These are phyloP conservation scores for Euclidia mi DNA, from an alignment of 2,888 invertebrate genomes.

Conservation along the genomic window DNA sequence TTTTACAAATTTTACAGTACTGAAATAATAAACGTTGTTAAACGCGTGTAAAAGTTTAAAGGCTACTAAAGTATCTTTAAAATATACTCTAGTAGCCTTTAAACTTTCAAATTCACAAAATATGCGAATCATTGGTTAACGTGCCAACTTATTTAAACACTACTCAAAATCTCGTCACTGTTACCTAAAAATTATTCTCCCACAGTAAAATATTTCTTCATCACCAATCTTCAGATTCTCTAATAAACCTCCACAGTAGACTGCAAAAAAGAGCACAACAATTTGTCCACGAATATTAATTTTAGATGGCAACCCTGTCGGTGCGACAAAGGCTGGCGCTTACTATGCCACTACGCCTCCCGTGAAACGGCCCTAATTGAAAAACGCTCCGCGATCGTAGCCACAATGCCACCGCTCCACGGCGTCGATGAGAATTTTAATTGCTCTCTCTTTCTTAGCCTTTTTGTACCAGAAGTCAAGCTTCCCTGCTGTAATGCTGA, in stretches of 20 bases:
- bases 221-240: neutral
- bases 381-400: slow-evolving; percentile 58
- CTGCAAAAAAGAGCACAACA: neutral
- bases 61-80: no score
- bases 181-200: no score
- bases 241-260: neutral
- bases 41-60: no score
- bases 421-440: slow-evolving; percentile 67
- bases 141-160: no score
- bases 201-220: neutral
- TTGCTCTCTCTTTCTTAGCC: slow-evolving; percentile 49
- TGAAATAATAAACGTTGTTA: no score
- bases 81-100: no score
- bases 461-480: slow-evolving; percentile 33
- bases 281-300: slow-evolving; percentile 12
- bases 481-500: neutral
- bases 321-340: slow-evolving; percentile 62
- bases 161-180: no score
- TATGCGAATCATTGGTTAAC: no score
- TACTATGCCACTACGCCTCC: slow-evolving; percentile 44
- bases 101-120: no score
- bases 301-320: slow-evolving; percentile 56
- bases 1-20: no score
- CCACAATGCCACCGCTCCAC: slow-evolving; percentile 59
- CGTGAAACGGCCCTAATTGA: slow-evolving; percentile 70